phyloP scores from a whole-genome alignment of 1,140 invertebrate genomes.

The Ceratosolen fusciceps region DNA sequence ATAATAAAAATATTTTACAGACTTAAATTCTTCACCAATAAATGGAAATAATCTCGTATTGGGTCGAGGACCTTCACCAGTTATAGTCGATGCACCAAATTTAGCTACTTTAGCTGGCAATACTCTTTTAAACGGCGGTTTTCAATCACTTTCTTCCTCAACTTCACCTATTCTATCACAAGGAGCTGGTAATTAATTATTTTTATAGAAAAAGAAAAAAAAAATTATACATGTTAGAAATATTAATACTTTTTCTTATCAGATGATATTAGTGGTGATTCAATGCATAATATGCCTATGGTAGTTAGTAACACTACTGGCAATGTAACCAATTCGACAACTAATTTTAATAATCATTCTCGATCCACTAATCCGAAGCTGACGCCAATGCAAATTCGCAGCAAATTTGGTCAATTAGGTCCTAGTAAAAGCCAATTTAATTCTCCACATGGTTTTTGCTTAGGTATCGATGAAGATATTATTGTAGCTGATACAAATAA shows the following conservation, averaged over 20 bases:
- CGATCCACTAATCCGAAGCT: conserved; percentile 78
- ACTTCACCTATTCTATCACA: conserved; percentile 76
- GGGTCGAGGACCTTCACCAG: conserved; percentile 72
- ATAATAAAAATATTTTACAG: conserved; percentile 49
- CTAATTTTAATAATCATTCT: conserved; percentile 72
- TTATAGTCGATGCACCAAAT: conserved; percentile 68
- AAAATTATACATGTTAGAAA: conserved; percentile 27
- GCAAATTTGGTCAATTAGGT: conserved; percentile 94
- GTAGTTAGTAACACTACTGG: conserved; percentile 59
- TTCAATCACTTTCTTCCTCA: conserved; percentile 74
- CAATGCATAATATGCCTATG: conserved; percentile 66
- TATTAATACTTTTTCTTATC: conserved; percentile 19
- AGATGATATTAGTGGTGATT: conserved; percentile 68
- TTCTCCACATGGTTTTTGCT: conserved; percentile 96
- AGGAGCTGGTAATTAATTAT: conserved; percentile 59
- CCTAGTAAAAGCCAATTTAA: conserved; percentile 94
- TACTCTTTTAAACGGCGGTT: conserved; percentile 72
- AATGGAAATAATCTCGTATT: conserved; percentile 67
- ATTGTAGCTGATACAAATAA: conserved; percentile 97
- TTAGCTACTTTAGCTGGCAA: conserved; percentile 70
- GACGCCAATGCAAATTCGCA: conserved; percentile 88
- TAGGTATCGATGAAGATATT: conserved; percentile 94
- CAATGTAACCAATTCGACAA: conserved; percentile 64
- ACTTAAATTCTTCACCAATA: conserved; percentile 64
- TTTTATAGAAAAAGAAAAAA: background rate